Evolutionary conservation across 2,113 vertebrate species (phyloP).

Genomic region (Paradoxurus hermaphroditus): DNA sequence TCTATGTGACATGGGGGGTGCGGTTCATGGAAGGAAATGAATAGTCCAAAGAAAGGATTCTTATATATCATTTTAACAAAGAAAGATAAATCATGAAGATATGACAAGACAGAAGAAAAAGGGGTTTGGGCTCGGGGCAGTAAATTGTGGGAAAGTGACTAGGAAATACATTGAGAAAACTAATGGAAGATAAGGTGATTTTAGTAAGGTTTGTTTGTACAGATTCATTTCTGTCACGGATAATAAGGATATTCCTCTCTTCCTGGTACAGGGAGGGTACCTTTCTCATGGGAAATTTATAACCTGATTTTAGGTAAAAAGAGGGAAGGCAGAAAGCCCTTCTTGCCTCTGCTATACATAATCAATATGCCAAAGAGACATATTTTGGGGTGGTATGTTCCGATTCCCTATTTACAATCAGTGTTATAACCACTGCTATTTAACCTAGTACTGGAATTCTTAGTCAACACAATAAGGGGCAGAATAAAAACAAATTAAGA

Average conservation of each 20-base stretch:
- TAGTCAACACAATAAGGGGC: neutral
- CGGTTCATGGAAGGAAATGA: neutral
- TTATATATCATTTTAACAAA: neutral
- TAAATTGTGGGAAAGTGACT: neutral
- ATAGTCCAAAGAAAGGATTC: neutral
- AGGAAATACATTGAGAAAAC: neutral
- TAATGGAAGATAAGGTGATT: neutral
- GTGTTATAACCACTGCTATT: neutral
- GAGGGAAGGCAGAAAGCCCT: neutral
- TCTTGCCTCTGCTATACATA: too few species aligned
- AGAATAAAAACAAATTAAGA: neutral
- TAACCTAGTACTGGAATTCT: neutral
- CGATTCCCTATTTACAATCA: neutral
- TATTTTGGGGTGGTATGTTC: neutral
- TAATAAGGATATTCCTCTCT: neutral
- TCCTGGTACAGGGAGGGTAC: neutral
- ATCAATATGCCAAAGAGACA: neutral
- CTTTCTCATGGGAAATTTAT: neutral
- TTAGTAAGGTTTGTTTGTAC: neutral
- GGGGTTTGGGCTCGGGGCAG: neutral
- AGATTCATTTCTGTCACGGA: neutral
- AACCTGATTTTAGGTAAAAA: neutral
- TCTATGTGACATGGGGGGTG: neutral
- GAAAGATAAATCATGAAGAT: neutral
- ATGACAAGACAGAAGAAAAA: neutral